A percentile compares a stretch with the other conserved stretches of the same genome.
phyloP scores from a whole-genome alignment of 2,113 vertebrate genomes.

The Eidolon helvum region DNA sequence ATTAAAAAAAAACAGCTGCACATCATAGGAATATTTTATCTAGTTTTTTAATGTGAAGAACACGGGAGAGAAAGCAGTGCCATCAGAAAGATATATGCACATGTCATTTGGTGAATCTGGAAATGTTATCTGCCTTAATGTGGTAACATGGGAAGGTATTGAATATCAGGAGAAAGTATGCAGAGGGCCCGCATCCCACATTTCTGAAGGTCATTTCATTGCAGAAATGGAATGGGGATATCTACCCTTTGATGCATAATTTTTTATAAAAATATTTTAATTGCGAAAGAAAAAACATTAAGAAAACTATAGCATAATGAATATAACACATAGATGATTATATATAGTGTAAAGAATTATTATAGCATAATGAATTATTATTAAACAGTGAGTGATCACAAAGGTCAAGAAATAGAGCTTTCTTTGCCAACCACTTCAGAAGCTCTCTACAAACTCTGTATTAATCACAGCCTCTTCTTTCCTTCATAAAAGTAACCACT shows the following conservation, averaged over 20 bases:
- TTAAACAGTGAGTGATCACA: neutral
- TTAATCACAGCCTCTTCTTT: neutral
- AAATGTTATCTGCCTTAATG: neutral
- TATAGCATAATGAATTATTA: neutral
- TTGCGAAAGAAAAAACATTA: slow-evolving; percentile 9
- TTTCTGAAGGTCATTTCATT: neutral
- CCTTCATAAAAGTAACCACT: neutral
- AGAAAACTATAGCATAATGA: neutral
- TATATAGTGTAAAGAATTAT: neutral
- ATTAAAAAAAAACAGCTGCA: neutral
- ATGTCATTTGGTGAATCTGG: neutral
- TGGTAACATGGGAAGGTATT: neutral
- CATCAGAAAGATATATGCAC: neutral
- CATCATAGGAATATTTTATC: neutral
- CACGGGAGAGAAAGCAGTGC: neutral
- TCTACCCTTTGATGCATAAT: neutral
- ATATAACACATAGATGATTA: neutral
- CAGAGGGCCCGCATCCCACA: neutral
- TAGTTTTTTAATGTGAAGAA: neutral
- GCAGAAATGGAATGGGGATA: neutral
- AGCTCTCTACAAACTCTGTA: neutral
- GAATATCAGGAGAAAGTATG: neutral
- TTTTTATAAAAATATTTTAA: neutral
- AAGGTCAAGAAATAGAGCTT: neutral
- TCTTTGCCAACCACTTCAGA: neutral